Percentiles rank a stretch among this genome's conserved stretches.
Evolutionary conservation across 2,797 vertebrate genomes (phyloP).

Genomic region (Rhinoraja longicauda): DNA sequence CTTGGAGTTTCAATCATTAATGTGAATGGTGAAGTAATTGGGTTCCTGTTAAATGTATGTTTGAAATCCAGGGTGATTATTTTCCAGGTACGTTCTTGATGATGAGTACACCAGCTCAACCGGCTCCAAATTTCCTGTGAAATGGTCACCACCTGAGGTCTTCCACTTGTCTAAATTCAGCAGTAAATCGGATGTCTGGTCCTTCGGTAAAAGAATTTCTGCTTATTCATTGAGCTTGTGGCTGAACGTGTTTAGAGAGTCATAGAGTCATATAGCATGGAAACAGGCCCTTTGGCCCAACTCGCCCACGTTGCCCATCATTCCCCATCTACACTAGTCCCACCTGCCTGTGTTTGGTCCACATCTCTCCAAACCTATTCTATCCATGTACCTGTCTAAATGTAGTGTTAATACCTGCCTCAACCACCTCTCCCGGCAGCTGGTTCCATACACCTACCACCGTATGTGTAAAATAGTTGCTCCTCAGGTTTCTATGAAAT

Average conservation of each 20-base stretch:
- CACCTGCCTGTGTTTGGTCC: no score
- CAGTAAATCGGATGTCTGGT: slow-evolving; percentile 85
- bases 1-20: neutral
- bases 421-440: no score
- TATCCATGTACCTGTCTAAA: no score
- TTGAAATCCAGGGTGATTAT: neutral
- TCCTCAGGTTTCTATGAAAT: no score
- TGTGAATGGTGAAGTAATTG: neutral
- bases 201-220: slow-evolving; percentile 66
- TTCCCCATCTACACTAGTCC: no score
- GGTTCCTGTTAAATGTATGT: neutral
- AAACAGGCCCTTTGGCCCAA: no score
- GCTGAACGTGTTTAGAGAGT: neutral
- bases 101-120: slow-evolving; percentile 79
- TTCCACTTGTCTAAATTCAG: slow-evolving; percentile 80
- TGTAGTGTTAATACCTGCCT: no score
- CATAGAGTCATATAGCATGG: no score
- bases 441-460: no score
- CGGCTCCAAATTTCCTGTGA: slow-evolving; percentile 76
- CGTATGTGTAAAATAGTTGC: no score
- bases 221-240: neutral
- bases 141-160: slow-evolving; percentile 86
- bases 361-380: no score
- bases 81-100: slow-evolving; percentile 70
- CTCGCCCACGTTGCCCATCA: no score